phyloP scores from a whole-genome alignment of 2,888 invertebrate species.

The Ormyrus thymus region DNA sequence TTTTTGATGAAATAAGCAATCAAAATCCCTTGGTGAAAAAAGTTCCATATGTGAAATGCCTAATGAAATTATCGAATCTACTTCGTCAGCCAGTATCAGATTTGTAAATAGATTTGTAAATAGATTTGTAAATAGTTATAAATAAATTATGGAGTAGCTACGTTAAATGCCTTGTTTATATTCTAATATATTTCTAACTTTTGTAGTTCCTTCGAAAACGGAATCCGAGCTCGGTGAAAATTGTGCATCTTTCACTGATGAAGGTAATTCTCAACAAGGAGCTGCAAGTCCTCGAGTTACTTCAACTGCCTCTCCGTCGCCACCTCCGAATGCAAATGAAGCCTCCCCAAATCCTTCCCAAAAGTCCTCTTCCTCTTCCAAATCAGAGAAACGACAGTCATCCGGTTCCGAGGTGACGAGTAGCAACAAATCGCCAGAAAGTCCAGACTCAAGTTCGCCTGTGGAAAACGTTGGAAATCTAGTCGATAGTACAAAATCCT shows the following conservation, averaged over 20 bases:
- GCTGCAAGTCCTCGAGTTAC: constrained; percentile 67
- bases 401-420: constrained; percentile 60
- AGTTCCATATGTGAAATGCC: neutral
- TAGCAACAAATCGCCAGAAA: constrained; percentile 65
- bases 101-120: no score
- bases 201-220: constrained; percentile 34
- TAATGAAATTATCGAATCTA: no score
- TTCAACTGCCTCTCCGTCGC: constrained; percentile 68
- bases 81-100: no score
- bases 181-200: neutral
- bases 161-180: neutral
- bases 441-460: constrained; percentile 68
- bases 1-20: neutral
- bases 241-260: constrained; percentile 44
- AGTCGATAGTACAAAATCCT: constrained; percentile 50
- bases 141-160: no score
- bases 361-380: constrained; percentile 10
- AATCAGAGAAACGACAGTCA: constrained; percentile 30
- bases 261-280: constrained; percentile 56
- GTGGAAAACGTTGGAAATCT: constrained; percentile 58
- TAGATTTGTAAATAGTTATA: no score
- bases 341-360: constrained; percentile 12
- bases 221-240: constrained; percentile 43
- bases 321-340: constrained; percentile 60
- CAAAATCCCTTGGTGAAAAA: neutral